Base-by-base conservation (phyloP, 2,888 invertebrate species). In the Plutella xylostella region DNA sequence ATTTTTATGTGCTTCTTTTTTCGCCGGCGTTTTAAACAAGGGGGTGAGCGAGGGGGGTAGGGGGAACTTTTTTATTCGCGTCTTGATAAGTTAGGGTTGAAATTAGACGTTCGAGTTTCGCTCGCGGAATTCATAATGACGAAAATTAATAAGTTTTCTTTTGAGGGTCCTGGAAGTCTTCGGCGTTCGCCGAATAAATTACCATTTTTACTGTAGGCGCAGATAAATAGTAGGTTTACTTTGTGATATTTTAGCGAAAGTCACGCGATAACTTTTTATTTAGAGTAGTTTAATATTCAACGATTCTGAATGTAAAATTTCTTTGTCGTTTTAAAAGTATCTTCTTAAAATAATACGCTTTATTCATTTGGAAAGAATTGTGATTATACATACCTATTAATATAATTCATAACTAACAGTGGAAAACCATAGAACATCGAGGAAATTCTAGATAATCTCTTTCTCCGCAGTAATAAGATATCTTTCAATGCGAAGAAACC, bases 1-100 rank as follows among this genome's bases (percentile, higher is more conserved):
- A 85, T 85, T 85, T 85, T 85, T 85, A 85, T 85, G 85, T 85
- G 83, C 85, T 84, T 82, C 85, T 84, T 85, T 85, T 85, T 85
- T 85, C 82, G 83, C 65, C 78, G 75, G 82, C 83, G 79, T 84
- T 85, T 85, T 84, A 85, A 85, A 84, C 83, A 83, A 84, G 84
- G 82, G 84, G 83, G 82, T 79, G 80, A 78, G 78, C 66, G 63
- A 68, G 69, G 80, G 82, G 70, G 71, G 61, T 72, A 48, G 79
- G 77, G 82, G 72, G 79, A 77, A 79, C 75, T 82, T 84, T 82
- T 85, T 84, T 84, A 83, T 83, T 79, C 83, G 79, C 82, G 82
- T 85, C 85, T 84, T 85, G 85, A 85, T 85, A 85, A 85, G 84
- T 83, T 83, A 82, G 83, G 83, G 83, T 83, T 83, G 83, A 83